A percentile compares a stretch with the other conserved stretches of the same genome.
Conservation (phyloP, 2,113 vertebrate species). For the Calyptommatus sinebrachiatus region DNA sequence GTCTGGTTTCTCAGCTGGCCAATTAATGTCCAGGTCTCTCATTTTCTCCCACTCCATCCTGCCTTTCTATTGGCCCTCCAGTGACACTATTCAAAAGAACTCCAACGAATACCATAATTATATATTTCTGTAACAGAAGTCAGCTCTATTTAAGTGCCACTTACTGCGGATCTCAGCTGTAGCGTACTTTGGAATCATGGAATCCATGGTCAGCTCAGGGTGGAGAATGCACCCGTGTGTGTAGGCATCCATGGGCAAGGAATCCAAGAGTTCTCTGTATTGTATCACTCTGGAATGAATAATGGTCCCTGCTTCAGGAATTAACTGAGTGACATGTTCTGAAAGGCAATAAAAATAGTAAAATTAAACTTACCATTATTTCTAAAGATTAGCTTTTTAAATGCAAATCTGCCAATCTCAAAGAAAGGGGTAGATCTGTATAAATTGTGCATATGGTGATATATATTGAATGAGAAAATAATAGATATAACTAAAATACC, state of each 20-base stretch:
- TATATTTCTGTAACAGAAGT: not conserved
- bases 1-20: not conserved
- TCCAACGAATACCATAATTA: not conserved
- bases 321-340: constrained; percentile 88
- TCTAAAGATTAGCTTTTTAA: not conserved
- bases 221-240: constrained; percentile 98
- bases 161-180: constrained; percentile 99
- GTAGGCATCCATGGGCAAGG: constrained; percentile 97
- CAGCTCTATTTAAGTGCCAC: constrained; percentile 66
- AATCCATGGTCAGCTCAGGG: constrained; percentile 96
- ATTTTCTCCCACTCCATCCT: not conserved
- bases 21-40: not conserved
- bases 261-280: constrained; percentile 92
- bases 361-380: not conserved
- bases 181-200: constrained; percentile 99
- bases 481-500: too few relatives aligned
- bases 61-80: not conserved
- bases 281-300: constrained; percentile 87
- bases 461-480: too few relatives aligned
- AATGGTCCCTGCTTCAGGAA: constrained; percentile 83
- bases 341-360: not conserved
- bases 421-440: not conserved
- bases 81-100: not conserved
- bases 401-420: not conserved
- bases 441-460: too few relatives aligned